Evolutionary conservation across 2,113 vertebrate genomes (phyloP), one percentile per base, ranked within the genome.

Genomic region (Siniperca knerii): DNA sequence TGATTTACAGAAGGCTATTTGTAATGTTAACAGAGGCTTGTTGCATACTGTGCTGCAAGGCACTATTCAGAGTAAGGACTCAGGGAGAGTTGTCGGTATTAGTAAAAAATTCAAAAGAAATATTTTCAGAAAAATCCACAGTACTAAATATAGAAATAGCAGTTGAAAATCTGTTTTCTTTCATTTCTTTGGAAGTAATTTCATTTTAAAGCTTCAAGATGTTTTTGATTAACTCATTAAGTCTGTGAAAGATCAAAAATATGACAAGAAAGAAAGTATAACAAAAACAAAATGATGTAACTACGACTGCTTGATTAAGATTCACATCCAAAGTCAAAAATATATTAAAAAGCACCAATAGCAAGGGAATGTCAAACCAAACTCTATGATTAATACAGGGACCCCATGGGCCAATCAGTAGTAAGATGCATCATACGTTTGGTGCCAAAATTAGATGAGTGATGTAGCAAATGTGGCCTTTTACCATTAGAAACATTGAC

Each of bases 11-110:
- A 83, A 67, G 64, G 52, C 6, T 4, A 79, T 50, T 64, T 35
- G 18, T 10, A 37, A 10, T 74, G 60, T 79, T 65, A 76, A 75
- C 69, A 73, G 37, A 87, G 21, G 35, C 37, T 50, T 87, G 74
- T 33, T 75, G 55, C 58, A 33, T 54, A 78, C 33, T 69, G 21
- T 57, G 70, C 67, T 52, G 55, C 42, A 70, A 70, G 57, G 66
- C 40, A 75, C 2, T 37, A 57, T 75, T 82, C 67, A 67, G 9
- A 62, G 20, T 48, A 54, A 50, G 18, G 21, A 25, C 29, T 67
- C 65, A 42, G 40, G 42, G 4, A 58, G 58, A 62, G 48, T 29
- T 80, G 37, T 68, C 69, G 21, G 3, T 29, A 52, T 69, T 35
- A n/a, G n/a, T 37, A 83, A 77, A 75, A 21, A 12, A 66, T 10